Conservation (phyloP, 2,888 invertebrate genomes). For the Chouioia cunea region DNA sequence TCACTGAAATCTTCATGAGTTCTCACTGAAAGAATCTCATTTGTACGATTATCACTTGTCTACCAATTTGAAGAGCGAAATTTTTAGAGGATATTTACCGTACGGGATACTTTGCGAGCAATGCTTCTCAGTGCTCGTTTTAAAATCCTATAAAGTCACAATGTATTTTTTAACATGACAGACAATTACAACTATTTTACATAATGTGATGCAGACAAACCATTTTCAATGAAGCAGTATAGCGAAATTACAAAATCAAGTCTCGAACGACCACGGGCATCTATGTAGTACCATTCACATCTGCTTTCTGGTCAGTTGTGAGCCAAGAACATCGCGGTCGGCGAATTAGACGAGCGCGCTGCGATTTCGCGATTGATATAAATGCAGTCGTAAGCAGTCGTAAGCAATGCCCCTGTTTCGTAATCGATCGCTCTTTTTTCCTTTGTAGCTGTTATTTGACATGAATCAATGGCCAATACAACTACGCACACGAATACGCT, state of each 20-base stretch:
- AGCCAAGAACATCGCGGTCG: not conserved
- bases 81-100: slow-evolving; percentile 17
- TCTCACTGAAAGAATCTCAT: slow-evolving; percentile 14
- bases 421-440: not conserved
- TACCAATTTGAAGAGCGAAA: not conserved
- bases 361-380: not conserved
- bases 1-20: not conserved
- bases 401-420: slow-evolving; percentile 12
- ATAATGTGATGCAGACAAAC: too few species aligned
- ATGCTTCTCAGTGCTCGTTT: slow-evolving; percentile 6
- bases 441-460: too few species aligned
- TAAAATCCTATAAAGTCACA: slow-evolving; percentile 16
- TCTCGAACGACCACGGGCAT: too few species aligned
- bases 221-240: too few species aligned
- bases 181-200: too few species aligned
- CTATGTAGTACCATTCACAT: too few species aligned
- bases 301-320: slow-evolving; percentile 1
- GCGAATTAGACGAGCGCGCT: not conserved
- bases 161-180: not conserved
- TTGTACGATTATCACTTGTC: not conserved
- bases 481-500: not conserved
- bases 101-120: slow-evolving; percentile 8
- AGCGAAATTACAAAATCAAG: too few species aligned
- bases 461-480: too few species aligned
- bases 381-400: slow-evolving; percentile 8